phyloP scores from a whole-genome alignment of 2,797 vertebrate species.

The Mormyrops attenuatus region DNA sequence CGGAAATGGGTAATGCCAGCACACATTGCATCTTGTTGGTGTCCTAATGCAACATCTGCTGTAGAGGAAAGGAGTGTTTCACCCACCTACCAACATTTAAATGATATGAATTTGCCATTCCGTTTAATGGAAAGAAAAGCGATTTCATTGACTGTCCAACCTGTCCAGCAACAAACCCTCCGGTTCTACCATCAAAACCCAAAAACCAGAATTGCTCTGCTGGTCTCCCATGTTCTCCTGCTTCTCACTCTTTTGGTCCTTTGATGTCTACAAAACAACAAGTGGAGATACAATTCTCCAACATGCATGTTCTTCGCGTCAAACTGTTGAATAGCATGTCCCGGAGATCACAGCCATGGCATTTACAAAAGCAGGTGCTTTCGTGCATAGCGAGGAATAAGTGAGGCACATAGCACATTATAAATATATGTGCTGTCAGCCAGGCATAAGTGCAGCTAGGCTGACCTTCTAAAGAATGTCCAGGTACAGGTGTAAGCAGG shows the following conservation, averaged over 20 bases:
- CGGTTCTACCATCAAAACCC: not conserved
- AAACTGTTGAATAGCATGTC: not conserved
- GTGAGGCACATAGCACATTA: not conserved
- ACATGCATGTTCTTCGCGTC: not conserved
- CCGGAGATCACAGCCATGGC: not conserved
- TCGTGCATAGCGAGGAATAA: not conserved
- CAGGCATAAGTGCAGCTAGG: not conserved
- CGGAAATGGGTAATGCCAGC: not conserved
- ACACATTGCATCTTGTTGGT: not conserved
- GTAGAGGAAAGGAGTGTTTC: not conserved
- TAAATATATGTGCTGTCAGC: not conserved
- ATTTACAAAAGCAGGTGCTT: not conserved
- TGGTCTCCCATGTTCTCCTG: not conserved
- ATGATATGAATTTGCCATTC: not conserved
- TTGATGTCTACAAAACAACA: not conserved
- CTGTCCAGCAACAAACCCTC: not conserved
- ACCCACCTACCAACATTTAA: not conserved
- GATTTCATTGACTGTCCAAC: not conserved
- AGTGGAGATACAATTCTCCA: not conserved
- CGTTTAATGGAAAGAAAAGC: not conserved
- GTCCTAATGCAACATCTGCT: not conserved
- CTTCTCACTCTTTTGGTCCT: not conserved
- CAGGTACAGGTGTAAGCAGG: not conserved
- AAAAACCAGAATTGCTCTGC: not conserved
- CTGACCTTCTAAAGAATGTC: not conserved